Evolutionary conservation across 2,797 vertebrate genomes (phyloP).

Genomic region (Crossoptilon crossoptilon): DNA sequence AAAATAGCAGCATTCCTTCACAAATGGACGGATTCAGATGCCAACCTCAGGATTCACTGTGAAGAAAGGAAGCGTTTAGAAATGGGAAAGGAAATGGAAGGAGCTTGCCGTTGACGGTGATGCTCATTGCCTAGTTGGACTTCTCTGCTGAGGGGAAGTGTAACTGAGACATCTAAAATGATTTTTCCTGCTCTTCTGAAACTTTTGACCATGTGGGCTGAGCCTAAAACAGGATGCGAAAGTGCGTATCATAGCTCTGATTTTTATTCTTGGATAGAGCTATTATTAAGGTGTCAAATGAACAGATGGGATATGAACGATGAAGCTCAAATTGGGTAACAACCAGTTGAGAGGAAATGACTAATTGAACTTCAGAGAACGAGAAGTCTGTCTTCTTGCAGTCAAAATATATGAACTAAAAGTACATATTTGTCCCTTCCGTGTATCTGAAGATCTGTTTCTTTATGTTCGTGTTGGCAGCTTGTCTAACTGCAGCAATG

Average conservation of each 20-base stretch:
- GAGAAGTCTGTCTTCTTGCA: slow-evolving; percentile 76
- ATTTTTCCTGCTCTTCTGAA: slow-evolving; percentile 46
- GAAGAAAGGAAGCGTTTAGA: neutral
- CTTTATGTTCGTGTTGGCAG: slow-evolving; percentile 62
- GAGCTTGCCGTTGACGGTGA: neutral
- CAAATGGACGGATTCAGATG: neutral
- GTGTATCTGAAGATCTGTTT: slow-evolving; percentile 61
- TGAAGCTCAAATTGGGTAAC: slow-evolving; percentile 76
- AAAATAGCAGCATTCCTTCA: neutral
- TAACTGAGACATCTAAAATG: neutral
- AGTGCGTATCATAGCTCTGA: slow-evolving; percentile 67
- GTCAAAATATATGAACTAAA: slow-evolving; percentile 72
- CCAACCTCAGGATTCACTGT: neutral
- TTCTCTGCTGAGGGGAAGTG: neutral
- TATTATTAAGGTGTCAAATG: slow-evolving; percentile 75
- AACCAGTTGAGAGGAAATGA: slow-evolving; percentile 75
- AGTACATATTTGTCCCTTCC: slow-evolving; percentile 70
- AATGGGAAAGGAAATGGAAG: neutral
- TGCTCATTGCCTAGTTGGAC: neutral
- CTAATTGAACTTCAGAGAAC: slow-evolving; percentile 77
- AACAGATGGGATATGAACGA: slow-evolving; percentile 74
- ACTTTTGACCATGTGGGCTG: slow-evolving; percentile 76
- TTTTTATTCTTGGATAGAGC: slow-evolving; percentile 69
- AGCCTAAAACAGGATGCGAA: slow-evolving; percentile 83
- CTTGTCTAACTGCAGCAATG: slow-evolving; percentile 57